phyloP scores from a whole-genome alignment of 2,113 vertebrate species.

The Arothron firmamentum region DNA sequence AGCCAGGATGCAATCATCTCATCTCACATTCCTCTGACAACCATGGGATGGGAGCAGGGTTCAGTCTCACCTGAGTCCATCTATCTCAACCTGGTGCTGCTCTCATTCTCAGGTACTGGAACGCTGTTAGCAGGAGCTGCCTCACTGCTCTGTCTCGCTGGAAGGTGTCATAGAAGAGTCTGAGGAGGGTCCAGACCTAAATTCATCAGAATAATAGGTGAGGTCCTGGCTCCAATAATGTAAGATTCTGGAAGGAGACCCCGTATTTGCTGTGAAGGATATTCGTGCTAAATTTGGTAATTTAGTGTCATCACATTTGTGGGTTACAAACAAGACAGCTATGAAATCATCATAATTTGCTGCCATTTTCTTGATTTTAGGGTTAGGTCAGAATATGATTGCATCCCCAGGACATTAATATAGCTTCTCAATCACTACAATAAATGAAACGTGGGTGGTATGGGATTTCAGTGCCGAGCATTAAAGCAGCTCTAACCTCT shows the following conservation, averaged over 20 bases:
- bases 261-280: neutral
- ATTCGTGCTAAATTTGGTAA: neutral
- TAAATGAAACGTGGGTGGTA: conserved; percentile 36
- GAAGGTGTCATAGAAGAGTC: conserved; percentile 76
- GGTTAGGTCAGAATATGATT: conserved; percentile 8
- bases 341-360: neutral
- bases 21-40: conserved; percentile 67
- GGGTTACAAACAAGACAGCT: neutral
- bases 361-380: conserved; percentile 5
- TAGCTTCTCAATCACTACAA: conserved; percentile 9
- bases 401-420: conserved; percentile 28
- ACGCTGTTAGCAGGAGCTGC: conserved; percentile 75
- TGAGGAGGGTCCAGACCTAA: conserved; percentile 69
- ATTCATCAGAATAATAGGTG: conserved; percentile 69
- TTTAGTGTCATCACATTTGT: neutral
- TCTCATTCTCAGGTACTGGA: conserved; percentile 76
- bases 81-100: conserved; percentile 68
- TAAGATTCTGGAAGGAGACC: neutral
- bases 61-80: conserved; percentile 42
- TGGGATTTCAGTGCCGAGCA: conserved; percentile 39
- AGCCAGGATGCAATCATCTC: conserved; percentile 59
- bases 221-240: conserved; percentile 60
- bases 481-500: conserved; percentile 64
- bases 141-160: conserved; percentile 77
- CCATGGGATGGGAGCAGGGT: conserved; percentile 51